Evolutionary conservation across 1,140 invertebrate species (phyloP).

Genomic region (Trissolcus basalis): DNA sequence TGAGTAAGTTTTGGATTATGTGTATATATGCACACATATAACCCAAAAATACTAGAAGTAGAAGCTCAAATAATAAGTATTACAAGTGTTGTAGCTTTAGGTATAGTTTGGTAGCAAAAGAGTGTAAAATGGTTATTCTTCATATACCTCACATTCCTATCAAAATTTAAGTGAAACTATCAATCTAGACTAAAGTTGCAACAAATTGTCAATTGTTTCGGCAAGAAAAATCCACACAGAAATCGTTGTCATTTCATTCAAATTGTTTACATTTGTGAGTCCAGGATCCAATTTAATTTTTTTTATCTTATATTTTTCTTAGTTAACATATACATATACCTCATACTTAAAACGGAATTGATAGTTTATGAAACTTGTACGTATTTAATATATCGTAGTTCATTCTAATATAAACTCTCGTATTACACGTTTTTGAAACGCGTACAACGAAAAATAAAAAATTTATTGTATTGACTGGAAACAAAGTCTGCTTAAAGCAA

Average conservation of each 20-base stretch:
- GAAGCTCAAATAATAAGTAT: no score
- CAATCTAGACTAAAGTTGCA: no score
- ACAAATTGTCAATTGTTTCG: neutral
- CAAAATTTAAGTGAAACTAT: no score
- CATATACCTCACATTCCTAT: no score
- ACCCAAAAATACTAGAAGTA: no score
- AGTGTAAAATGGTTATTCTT: no score
- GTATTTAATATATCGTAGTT: constrained; percentile 35
- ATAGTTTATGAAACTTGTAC: constrained; percentile 15
- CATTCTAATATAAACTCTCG: constrained; percentile 29
- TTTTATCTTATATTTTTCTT: neutral
- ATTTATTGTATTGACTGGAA: constrained; percentile 39
- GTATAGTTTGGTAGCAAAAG: no score
- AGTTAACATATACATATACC: constrained; percentile 19
- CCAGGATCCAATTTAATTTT: constrained; percentile 6
- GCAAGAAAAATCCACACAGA: neutral
- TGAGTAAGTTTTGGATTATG: no score
- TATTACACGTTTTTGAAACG: constrained; percentile 26
- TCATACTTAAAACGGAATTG: constrained; percentile 12
- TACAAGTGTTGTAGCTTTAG: no score
- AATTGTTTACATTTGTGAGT: constrained; percentile 8
- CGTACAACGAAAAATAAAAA: constrained; percentile 14
- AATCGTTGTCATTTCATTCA: neutral
- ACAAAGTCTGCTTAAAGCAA: constrained; percentile 20
- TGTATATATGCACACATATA: no score